Base-by-base conservation (phyloP, 1,140 invertebrate genomes). In the Drosophila busckii region DNA sequence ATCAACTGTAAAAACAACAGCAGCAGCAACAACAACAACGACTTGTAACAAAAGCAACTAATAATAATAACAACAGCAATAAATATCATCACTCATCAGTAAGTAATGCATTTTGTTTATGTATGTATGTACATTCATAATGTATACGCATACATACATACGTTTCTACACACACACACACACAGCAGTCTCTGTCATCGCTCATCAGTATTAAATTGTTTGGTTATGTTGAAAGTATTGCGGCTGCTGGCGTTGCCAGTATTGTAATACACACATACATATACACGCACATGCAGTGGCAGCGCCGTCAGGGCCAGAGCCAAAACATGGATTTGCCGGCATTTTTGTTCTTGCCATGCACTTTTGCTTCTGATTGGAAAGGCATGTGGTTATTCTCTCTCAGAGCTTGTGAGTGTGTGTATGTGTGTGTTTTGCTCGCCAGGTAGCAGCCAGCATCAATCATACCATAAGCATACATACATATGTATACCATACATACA, bases 241-340 rank as follows among this genome's bases (percentile, higher is more conserved):
- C 22, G 20, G 58, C 59, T 62, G 59, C 44, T 62, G 37, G 52
- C 52, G 59, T 56, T 55, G 50, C 13, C 35, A 42, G 58, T 32
- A 52, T 61, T 61, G 58, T 52, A n/a, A n/a, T n/a, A n/a, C n/a
- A n/a, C 58, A 61, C 58, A 37, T 49, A 62, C 59, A 62, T 48
- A 56, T 56, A n/a, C 44, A 20, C 44, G 53, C 52, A 31, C 42
- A 60, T 28, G 38, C 31, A 25, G 26, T 55, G 50, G 56, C 56
- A 60, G 56, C 58, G 46, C 55, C 9, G 34, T 10, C 32, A 25
- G 31, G 34, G 29, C 9, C 13, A 23, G 35, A n/a, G 38, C 34
- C 37, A 31, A 56, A 62, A 56, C 59, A 56, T 56, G 53, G 38
- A 41, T 49, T 49, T 62, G 42, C 59, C 59, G 59, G 59, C 59